These are phyloP conservation scores for Neodiprion fabricii DNA, from an alignment of 1,140 invertebrate species.

Conservation along the genomic window DNA sequence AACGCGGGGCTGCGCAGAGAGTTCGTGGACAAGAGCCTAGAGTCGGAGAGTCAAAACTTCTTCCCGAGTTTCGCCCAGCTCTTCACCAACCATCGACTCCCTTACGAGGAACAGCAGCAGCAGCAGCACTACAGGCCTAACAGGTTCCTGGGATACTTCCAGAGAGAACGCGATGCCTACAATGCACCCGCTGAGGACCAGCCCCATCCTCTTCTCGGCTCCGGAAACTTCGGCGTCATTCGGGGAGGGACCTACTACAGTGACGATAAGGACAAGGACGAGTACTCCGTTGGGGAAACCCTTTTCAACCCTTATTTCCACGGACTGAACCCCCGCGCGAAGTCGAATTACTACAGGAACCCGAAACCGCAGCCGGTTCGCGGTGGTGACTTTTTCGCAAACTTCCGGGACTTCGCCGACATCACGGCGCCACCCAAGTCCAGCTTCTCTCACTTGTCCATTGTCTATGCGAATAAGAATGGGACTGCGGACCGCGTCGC, in stretches of 20 bases:
- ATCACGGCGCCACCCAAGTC: constrained; percentile 83
- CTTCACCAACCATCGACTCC: constrained; percentile 53
- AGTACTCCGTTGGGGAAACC: constrained; percentile 58
- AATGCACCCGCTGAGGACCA: constrained; percentile 40
- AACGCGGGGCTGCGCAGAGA: not conserved
- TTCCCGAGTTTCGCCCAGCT: constrained; percentile 63
- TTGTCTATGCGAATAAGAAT: constrained; percentile 83
- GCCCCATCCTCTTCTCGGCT: constrained; percentile 70
- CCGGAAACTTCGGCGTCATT: constrained; percentile 88
- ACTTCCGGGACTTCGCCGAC: constrained; percentile 88
- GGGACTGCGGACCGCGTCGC: constrained; percentile 58
- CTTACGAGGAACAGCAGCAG: constrained; percentile 49
- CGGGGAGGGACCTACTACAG: constrained; percentile 85
- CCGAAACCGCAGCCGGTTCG: constrained; percentile 57
- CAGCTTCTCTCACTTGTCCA: constrained; percentile 81
- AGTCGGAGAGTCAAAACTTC: constrained; percentile 59
- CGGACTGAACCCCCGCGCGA: constrained; percentile 71
- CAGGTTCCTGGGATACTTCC: constrained; percentile 56
- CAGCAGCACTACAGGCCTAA: constrained; percentile 54
- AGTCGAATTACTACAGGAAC: constrained; percentile 64
- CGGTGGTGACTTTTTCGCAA: constrained; percentile 70
- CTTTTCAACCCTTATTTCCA: constrained; percentile 71
- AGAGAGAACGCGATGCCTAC: constrained; percentile 47
- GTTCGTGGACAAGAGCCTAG: constrained; percentile 46
- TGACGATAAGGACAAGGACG: constrained; percentile 64